Base-by-base conservation (phyloP, 2,888 invertebrate genomes). In the Eucera pruinosa region DNA sequence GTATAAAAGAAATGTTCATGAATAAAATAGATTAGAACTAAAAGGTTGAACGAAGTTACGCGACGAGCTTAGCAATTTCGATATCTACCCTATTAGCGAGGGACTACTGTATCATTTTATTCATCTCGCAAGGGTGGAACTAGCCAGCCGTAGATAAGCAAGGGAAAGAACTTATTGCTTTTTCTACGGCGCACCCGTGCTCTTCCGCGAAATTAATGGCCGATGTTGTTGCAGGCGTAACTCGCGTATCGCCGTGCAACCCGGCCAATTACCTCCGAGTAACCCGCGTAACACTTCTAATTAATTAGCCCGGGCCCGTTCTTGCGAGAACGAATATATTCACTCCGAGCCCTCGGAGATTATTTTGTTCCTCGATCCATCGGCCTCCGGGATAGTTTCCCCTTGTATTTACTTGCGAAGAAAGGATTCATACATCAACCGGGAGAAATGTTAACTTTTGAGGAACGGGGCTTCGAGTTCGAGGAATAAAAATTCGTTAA, bases 181-280 rank as follows among this genome's bases (percentile, higher is more conserved):
- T 39, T 65, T 54, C 58, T 18, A 58, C 18, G 43, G 20, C 36
- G 25, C 52, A 6, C 18, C 9, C 50, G 25, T 30, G 50, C 25
- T 25, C 43, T 58, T 41, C 41, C 52, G 33, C n/a, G 45, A 74
- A 74, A 74, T 75, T 74, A 77, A 68, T 75, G 74, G 62, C 23
- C 36, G 58, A 77, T 68, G 61, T 61, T 64, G 33, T 30, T 39
- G 23, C 74, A 23, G 39, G 50, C 43, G 52, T 64, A 54, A 65
- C 45, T 57, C 45, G 61, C 41, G 54, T 61, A 75, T 66, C 61
- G 41, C 52, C 41, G 45, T n/a, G 50, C 52, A 43, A 33, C 48
- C 62, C 20, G 57, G 67, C 66, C 70, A 76, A 81, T 81, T 79
- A 73, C 45, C 73, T 52, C 62, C 30, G 48, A 60, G 67, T 73